Evolutionary conservation across 2,797 vertebrate species (phyloP), one percentile per base, ranked within the genome.

Genomic region (Pseudochromis fuscus): DNA sequence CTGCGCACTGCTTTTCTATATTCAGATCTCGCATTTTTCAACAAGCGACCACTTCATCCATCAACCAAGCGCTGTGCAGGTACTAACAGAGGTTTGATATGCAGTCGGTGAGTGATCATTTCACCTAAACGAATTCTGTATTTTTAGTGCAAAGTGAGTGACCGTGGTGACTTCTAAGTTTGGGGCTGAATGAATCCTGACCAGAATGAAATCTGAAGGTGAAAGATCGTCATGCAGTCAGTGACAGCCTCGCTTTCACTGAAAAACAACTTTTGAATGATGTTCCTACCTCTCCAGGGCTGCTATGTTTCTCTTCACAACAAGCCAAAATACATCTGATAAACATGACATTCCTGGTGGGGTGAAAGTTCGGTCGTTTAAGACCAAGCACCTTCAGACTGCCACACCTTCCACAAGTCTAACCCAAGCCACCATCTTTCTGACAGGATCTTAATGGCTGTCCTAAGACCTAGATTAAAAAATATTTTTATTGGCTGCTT

Each of bases 11-110:
- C 51, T 37, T 63, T 58, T 72, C 62, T 40, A 51, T 25, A 67
- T 79, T 75, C 76, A 72, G 31, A 76, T 42, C 35, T 45, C n/a
- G 13, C 59, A 69, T 79, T 79, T 86, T 68, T 72, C 71, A 69
- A 19, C 16, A 52, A 69, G 59, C 1, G n/a, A 56, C 37, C 0
- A 37, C 62, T 74, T 74, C 72, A 85, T 81, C 72, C 33, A 59
- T 86, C 72, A 86, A 45, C 28, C 18, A 16, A 72, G 69, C 72
- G 19, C 55, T n/a, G 27, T 23, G 37, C 5, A n/a, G 1, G 65
- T 69, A 53, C 37, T 8, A 15, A 24, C 44, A 5, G 11, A 50
- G 35, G 11, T 48, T 64, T 79, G 56, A 80, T 70, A 30, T 53
- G 44, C 31, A 18, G 46, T 25, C 25, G 30, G 31, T 69, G 13